These are phyloP conservation scores for Cepaea nemoralis DNA, from an alignment of 1,140 invertebrate species.

Conservation along the genomic window DNA sequence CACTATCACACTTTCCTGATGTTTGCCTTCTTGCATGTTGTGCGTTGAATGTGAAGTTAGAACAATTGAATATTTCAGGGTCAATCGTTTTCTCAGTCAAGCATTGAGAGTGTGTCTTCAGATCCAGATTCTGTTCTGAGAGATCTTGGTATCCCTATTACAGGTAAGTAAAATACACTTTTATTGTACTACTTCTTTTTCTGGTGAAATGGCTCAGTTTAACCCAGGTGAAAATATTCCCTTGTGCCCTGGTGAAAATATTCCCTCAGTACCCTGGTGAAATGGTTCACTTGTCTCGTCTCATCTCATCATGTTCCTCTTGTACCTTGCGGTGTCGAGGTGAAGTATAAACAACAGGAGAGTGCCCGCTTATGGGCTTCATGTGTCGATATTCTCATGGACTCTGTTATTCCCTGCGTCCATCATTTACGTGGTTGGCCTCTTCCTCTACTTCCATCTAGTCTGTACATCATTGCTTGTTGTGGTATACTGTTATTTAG, in stretches of 20 bases:
- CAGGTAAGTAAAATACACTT: conserved; percentile 42
- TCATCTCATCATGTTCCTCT: not conserved
- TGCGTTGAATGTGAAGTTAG: not conserved
- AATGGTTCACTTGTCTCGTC: not conserved
- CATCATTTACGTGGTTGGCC: no score
- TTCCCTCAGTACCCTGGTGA: not conserved
- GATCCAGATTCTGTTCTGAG: conserved; percentile 64
- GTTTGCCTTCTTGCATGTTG: not conserved
- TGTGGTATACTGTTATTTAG: no score
- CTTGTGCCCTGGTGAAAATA: not conserved
- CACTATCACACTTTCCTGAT: no score
- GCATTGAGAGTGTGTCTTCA: conserved; percentile 46
- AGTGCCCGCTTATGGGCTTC: no score
- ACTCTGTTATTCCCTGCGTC: no score
- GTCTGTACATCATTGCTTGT: no score
- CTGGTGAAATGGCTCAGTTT: not conserved
- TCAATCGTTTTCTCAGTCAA: conserved; percentile 20
- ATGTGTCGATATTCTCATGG: no score
- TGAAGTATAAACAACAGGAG: no score
- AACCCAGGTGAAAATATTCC: not conserved
- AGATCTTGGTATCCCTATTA: conserved; percentile 64
- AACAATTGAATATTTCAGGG: conserved; percentile 40
- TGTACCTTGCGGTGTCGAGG: no score
- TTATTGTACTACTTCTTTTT: not conserved
- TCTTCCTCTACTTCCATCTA: no score